Evolutionary conservation across 2,888 invertebrate genomes (phyloP), one percentile per base, ranked within the genome.

Genomic region (Scaptomyza cyrtandrae): DNA sequence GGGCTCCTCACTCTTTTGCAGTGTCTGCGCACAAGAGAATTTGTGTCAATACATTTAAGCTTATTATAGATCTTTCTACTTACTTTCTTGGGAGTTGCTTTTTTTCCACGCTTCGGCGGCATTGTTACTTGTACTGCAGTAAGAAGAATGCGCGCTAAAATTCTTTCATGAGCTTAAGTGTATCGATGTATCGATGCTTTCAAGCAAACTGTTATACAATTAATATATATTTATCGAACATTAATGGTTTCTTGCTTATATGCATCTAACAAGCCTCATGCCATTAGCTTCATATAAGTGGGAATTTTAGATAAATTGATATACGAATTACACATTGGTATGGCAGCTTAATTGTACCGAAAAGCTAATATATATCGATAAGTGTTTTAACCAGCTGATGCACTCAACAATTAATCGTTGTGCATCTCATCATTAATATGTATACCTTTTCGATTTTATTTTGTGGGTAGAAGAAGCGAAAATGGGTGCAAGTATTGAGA

Each of bases 41-140:
- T 7, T 39, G 9, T 16, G 1, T 10, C 6, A 49, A 9, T 13
- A 19, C 9, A 16, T 7, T 16, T 5, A 9, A 19, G 13, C 14
- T 9, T 3, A 9, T 49, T 7, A 37, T 13, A 59, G 7, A 14
- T 24, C 1, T 0, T 19, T 0, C 6, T 11, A 55, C 62, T 68
- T 54, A 78, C 75, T 0, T n/a, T 16, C 10, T 52, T 55, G 3
- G 46, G 14, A 1, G 29, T 27, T 16, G 49, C 16, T 33, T 65
- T 65, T 11, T 54, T 75, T 13, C 27, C 39, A 41, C 63, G 61
- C 9, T 75, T 75, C 2, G 75, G 71, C 7, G 75, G 68, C 69
- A 75, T 74, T 24, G 13, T 55, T 29, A 19, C 6, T 10, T 13
- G 0, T 11, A n/a, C 9, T 7, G 24, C 1, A 5, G 2, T n/a